phyloP scores from a whole-genome alignment of 2,888 invertebrate species.

The Patella depressa region DNA sequence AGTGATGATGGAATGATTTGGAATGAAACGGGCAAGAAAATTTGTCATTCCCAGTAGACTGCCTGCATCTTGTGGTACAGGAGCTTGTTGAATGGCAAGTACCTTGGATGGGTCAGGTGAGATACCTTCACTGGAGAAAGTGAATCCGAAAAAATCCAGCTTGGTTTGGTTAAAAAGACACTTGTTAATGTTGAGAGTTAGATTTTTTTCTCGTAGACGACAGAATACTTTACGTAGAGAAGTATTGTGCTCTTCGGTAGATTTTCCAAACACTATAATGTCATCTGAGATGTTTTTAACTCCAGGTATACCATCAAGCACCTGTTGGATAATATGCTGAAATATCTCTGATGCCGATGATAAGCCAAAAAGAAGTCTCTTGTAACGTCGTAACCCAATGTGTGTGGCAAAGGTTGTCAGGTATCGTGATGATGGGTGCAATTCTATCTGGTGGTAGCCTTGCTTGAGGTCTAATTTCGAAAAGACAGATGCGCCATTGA shows the following conservation, averaged over 20 bases:
- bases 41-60: slow-evolving; percentile 32
- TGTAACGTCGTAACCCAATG: slow-evolving; percentile 34
- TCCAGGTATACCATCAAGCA: slow-evolving; percentile 62
- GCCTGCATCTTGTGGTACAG: background rate
- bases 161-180: background rate
- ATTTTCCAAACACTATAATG: slow-evolving; percentile 63
- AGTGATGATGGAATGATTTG: slow-evolving; percentile 33
- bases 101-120: slow-evolving; percentile 17
- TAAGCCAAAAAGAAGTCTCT: slow-evolving; percentile 40
- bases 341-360: slow-evolving; percentile 71
- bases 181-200: background rate
- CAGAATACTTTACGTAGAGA: slow-evolving; percentile 46
- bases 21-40: slow-evolving; percentile 37
- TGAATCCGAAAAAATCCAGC: background rate
- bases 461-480: slow-evolving; percentile 40
- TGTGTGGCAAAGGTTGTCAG: slow-evolving; percentile 20
- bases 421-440: slow-evolving; percentile 35
- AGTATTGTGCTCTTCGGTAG: slow-evolving; percentile 55
- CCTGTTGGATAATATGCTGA: slow-evolving; percentile 67
- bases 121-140: background rate
- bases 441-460: slow-evolving; percentile 46
- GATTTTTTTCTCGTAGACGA: background rate
- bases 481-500: slow-evolving; percentile 42
- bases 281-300: slow-evolving; percentile 68
- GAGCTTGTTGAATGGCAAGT: background rate